A percentile compares a stretch with the other conserved stretches of the same genome.
These are phyloP conservation scores for Rhagonycha lutea DNA, from an alignment of 2,888 invertebrate species.

Conservation along the genomic window DNA sequence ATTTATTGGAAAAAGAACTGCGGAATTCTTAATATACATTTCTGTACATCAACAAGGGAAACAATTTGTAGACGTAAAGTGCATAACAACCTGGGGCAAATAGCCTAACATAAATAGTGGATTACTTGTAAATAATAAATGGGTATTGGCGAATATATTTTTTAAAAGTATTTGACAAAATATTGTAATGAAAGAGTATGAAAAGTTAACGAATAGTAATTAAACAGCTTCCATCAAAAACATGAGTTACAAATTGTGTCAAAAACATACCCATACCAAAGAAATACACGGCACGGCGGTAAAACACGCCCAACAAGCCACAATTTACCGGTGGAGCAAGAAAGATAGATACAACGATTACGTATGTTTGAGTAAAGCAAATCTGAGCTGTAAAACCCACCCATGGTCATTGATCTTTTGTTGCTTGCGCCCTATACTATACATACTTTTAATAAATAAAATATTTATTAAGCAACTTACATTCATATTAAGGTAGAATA, in stretches of 20 bases:
- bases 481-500: slow-evolving; percentile 39
- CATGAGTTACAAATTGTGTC: slow-evolving; percentile 34
- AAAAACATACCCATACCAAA: slow-evolving; percentile 35
- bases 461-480: slow-evolving; percentile 36
- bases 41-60: background rate
- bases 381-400: slow-evolving; percentile 48
- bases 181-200: background rate
- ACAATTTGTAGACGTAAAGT: background rate
- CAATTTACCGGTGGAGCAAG: slow-evolving; percentile 1
- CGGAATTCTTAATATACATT: background rate
- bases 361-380: slow-evolving; percentile 13
- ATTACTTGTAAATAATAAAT: background rate
- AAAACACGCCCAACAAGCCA: slow-evolving; percentile 16
- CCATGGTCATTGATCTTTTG: slow-evolving; percentile 56
- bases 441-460: background rate
- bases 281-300: slow-evolving; percentile 5
- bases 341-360: slow-evolving; percentile 13
- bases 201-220: slow-evolving; percentile 13
- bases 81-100: background rate
- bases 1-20: background rate
- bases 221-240: slow-evolving; percentile 25
- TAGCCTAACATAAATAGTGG: background rate
- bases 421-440: slow-evolving; percentile 20
- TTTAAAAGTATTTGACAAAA: background rate
- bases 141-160: background rate